Base-by-base conservation (phyloP, 2,888 invertebrate species). In the Neoaliturus tenellus region DNA sequence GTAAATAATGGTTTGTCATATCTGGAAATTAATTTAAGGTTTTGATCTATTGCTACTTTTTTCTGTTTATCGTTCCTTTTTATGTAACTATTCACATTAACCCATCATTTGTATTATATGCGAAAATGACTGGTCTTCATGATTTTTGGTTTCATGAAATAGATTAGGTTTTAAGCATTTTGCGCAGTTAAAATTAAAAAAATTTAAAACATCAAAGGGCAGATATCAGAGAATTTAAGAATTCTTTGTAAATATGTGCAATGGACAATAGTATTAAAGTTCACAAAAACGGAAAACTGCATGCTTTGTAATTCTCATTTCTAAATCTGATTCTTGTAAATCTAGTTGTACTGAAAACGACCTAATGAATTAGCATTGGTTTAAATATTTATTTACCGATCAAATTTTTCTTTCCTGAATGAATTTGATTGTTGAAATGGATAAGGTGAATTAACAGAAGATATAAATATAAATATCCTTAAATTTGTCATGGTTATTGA, bases 211-310 rank as follows among this genome's bases (percentile, higher is more conserved):
- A 44, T 51, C n/a, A 23, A 6, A 51, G 51, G 51, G 51, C 20
- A 51, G 51, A 51, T 51, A 51, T 51, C 23, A 51, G 23, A 23
- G 8, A 31, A 51, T 23, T 51, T 51, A 51, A 51, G 20, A 10
- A 71, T 71, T 71, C 23, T 39, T 23, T 71, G 71, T 71, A 71
- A 71, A 71, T 71, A 71, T 71, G 71, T 71, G 71, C 71, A 71
- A 35, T 25, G 71, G 71, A 71, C 71, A 71, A 71, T 71, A 71
- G 71, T 51, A 23, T 51, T 12, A 23, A 51, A 51, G 20, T 51
- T 51, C 23, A 51, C 23, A 6, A n/a, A 44, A 51, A 5, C 51
- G 23, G 44, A 14, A 51, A 6, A 51, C 23, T 51, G 23, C 23
- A 23, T 51, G 51, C n/a, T n/a, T n/a, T n/a, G n/a, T n/a, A n/a